A percentile compares a stretch with the other conserved stretches of the same genome.
Conservation (phyloP, 1,140 invertebrate genomes). For the Drosophila orena region DNA sequence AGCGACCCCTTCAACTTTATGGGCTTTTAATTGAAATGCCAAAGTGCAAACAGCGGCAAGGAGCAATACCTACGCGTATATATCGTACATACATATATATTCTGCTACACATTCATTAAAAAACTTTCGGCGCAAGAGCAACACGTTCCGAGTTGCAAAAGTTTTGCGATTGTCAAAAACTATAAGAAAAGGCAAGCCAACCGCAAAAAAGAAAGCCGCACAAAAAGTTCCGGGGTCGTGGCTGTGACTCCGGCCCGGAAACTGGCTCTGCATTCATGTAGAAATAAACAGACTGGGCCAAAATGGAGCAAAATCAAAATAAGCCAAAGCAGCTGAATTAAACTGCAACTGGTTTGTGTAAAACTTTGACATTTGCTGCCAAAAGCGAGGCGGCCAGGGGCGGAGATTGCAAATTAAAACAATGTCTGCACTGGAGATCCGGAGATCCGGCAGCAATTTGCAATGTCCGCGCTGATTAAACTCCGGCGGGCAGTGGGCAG, state of each 20-base stretch:
- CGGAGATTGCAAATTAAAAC: conserved; percentile 70
- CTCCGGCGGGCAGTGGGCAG: neutral
- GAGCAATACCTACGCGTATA: neutral
- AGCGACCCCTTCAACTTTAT: conserved; percentile 15
- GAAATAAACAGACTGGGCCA: conserved; percentile 38
- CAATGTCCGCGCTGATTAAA: conserved; percentile 60
- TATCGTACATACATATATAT: conserved; percentile 9
- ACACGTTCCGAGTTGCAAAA: conserved; percentile 58
- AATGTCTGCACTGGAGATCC: conserved; percentile 61
- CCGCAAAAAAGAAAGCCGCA: conserved; percentile 54
- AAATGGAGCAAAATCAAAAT: conserved; percentile 19
- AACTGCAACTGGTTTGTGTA: conserved; percentile 47
- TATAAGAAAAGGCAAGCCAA: conserved; percentile 66
- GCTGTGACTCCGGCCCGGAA: conserved; percentile 2
- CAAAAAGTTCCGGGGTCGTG: conserved; percentile 33
- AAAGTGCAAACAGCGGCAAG: neutral
- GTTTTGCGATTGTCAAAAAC: conserved; percentile 74
- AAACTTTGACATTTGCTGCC: conserved; percentile 72
- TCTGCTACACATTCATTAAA: conserved; percentile 60
- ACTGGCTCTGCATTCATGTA: conserved; percentile 15
- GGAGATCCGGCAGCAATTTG: conserved; percentile 59
- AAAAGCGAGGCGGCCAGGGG: conserved; percentile 2
- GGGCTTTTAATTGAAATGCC: conserved; percentile 41
- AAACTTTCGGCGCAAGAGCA: conserved; percentile 66
- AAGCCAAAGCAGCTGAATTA: conserved; percentile 28